phyloP scores from a whole-genome alignment of 2,888 invertebrate genomes.

The Auanema sp. region DNA sequence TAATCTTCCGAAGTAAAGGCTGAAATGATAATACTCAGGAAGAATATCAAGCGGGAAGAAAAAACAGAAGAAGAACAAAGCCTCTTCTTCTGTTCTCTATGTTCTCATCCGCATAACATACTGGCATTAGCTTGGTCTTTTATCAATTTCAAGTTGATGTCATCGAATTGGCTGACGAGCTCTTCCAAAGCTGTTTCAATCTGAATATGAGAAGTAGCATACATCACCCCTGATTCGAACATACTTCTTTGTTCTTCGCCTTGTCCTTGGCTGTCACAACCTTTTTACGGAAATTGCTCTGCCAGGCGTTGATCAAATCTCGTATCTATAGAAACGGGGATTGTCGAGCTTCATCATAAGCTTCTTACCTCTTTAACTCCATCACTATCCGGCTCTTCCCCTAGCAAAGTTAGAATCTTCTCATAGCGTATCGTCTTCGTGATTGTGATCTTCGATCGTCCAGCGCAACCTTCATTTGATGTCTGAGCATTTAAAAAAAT shows the following conservation, averaged over 20 bases:
- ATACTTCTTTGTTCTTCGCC: constrained; percentile 14
- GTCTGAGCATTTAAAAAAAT: background rate
- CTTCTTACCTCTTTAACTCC: constrained; percentile 31
- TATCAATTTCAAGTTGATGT: constrained; percentile 15
- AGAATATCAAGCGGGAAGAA: background rate
- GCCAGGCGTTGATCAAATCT: constrained; percentile 21
- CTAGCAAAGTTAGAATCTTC: constrained; percentile 35
- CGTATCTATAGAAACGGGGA: constrained; percentile 14
- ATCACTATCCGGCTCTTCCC: constrained; percentile 33
- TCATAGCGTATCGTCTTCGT: constrained; percentile 27
- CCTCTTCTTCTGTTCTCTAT: background rate
- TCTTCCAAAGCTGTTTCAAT: constrained; percentile 15
- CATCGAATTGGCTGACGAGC: constrained; percentile 19
- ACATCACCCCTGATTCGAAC: background rate
- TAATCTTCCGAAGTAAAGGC: constrained; percentile 23
- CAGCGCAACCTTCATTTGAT: constrained; percentile 1
- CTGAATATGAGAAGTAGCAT: constrained; percentile 9
- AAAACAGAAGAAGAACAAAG: no score
- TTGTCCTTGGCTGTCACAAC: constrained; percentile 12
- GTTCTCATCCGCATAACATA: background rate
- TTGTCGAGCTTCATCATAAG: background rate
- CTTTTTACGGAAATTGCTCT: constrained; percentile 15
- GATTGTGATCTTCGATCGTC: no score
- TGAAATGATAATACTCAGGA: constrained; percentile 1
- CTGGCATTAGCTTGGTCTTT: constrained; percentile 18